phyloP scores from a whole-genome alignment of 2,888 invertebrate species.

The Drosophila crucigera region DNA sequence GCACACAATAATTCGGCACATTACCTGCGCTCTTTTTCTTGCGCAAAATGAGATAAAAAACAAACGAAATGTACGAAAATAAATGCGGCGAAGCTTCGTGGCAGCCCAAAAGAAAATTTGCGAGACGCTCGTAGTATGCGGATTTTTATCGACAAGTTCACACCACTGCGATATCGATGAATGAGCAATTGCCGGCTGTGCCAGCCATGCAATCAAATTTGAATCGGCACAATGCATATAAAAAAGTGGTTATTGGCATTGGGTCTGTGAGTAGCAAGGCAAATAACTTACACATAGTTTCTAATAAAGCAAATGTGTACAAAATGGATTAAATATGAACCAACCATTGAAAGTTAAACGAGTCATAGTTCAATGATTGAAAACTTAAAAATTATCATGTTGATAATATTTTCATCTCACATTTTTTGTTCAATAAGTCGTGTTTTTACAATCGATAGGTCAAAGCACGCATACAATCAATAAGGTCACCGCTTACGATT shows the following conservation, averaged over 20 bases:
- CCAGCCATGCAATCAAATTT: not conserved
- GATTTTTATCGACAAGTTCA: slow-evolving; percentile 29
- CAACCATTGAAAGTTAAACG: not conserved
- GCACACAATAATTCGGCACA: slow-evolving; percentile 32
- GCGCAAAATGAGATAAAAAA: slow-evolving; percentile 27
- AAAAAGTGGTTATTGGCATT: no score
- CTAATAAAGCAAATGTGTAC: not conserved
- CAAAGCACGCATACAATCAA: not conserved
- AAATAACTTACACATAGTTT: not conserved
- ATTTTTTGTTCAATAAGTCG: not conserved
- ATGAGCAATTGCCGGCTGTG: not conserved
- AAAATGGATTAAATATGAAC: not conserved
- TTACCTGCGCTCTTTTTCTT: slow-evolving; percentile 28
- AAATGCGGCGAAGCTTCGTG: slow-evolving; percentile 53
- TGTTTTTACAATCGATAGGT: not conserved
- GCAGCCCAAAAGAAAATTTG: slow-evolving; percentile 45
- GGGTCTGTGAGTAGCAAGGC: not conserved
- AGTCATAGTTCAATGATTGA: not conserved
- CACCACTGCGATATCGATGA: slow-evolving; percentile 5
- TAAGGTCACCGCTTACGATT: not conserved
- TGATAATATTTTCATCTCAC: not conserved
- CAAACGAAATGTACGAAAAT: slow-evolving; percentile 44
- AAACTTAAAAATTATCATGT: not conserved
- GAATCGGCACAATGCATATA: not conserved
- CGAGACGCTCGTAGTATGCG: slow-evolving; percentile 31